Percentiles rank a stretch among this genome's conserved stretches.
phyloP scores from a whole-genome alignment of 2,113 vertebrate genomes.

The Eptesicus fuscus region DNA sequence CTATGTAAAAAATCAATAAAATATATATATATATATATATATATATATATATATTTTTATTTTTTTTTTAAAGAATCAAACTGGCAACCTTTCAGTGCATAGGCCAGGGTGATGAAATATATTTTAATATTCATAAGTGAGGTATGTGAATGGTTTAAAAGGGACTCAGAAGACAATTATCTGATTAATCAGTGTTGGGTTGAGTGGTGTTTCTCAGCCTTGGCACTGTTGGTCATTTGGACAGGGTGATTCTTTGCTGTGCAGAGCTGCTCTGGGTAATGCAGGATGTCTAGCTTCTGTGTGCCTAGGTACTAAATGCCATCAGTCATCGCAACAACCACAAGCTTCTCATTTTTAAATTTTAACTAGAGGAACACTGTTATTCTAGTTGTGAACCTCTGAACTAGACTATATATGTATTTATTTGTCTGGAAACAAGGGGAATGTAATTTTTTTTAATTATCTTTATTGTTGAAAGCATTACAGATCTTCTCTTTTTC shows the following conservation, averaged over 20 bases:
- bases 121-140: neutral
- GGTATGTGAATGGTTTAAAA: neutral
- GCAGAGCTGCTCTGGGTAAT: neutral
- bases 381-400: neutral
- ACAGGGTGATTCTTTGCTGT: neutral
- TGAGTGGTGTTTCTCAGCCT: neutral
- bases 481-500: too few relatives aligned
- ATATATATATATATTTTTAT: too few relatives aligned
- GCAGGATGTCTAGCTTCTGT: neutral
- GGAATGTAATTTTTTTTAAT: neutral
- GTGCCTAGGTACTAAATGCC: neutral
- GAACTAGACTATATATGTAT: neutral
- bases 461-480: too few relatives aligned
- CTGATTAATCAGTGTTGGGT: neutral
- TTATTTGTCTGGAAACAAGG: neutral
- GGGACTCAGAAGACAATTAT: neutral
- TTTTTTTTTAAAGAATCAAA: neutral
- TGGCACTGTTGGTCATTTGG: neutral
- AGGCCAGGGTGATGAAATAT: neutral
- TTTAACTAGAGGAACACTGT: neutral
- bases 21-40: too few relatives aligned
- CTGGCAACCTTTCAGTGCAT: neutral
- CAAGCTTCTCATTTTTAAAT: neutral
- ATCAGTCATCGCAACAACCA: neutral
- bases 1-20: too few relatives aligned